Conservation (phyloP, 2,113 vertebrate species). For the Strix uralensis region DNA sequence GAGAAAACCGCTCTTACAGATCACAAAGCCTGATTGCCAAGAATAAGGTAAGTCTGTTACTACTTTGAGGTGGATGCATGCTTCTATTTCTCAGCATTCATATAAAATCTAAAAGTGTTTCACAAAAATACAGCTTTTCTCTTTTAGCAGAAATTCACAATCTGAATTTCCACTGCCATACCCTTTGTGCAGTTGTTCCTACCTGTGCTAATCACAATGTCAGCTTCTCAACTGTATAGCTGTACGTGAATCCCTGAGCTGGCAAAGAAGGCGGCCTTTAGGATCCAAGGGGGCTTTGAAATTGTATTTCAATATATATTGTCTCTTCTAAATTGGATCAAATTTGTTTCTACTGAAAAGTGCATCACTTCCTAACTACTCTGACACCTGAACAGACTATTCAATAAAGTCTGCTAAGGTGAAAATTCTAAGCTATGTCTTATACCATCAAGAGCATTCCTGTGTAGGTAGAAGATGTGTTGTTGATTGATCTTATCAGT, state of each 20-base stretch:
- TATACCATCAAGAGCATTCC: background rate
- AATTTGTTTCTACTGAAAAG: background rate
- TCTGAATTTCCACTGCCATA: background rate
- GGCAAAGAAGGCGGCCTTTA: background rate
- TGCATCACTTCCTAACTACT: background rate
- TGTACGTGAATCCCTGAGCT: background rate
- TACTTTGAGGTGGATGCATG: background rate
- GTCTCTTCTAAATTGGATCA: constrained; percentile 7
- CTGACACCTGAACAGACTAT: background rate
- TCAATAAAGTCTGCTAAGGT: background rate
- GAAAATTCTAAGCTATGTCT: background rate
- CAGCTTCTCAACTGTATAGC: background rate
- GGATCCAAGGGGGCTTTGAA: background rate
- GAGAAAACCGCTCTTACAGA: background rate
- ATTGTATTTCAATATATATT: background rate
- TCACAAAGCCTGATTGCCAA: background rate
- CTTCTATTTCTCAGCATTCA: background rate
- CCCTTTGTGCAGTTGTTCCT: background rate
- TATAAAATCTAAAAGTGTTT: background rate
- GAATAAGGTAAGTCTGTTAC: background rate
- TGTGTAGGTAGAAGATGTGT: background rate
- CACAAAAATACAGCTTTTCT: background rate
- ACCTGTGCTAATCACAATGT: background rate
- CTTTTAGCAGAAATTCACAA: background rate
- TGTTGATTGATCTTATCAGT: background rate